Evolutionary conservation across 2,888 invertebrate genomes (phyloP).

Genomic region (Phragmatobia fuliginosa): DNA sequence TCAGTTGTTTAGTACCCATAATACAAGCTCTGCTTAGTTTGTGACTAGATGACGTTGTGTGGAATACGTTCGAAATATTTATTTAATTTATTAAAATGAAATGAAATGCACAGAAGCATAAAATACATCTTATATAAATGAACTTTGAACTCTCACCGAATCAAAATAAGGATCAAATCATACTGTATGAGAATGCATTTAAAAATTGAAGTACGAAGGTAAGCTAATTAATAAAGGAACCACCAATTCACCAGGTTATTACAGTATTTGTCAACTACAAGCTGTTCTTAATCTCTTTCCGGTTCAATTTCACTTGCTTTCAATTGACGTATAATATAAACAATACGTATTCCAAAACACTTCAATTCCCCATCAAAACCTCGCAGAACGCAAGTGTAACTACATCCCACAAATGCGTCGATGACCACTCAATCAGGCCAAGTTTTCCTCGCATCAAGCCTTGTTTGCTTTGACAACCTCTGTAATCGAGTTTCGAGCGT

Average conservation of each 20-base stretch:
- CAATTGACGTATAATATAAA: not conserved
- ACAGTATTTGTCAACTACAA: not conserved
- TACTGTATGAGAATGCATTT: too few species aligned
- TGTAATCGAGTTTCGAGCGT: conserved; percentile 63
- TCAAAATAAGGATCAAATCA: not conserved
- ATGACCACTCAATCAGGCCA: conserved; percentile 58
- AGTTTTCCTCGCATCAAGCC: conserved; percentile 53
- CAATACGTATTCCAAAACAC: conserved; percentile 15
- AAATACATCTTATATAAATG: not conserved
- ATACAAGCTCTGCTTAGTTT: too few species aligned
- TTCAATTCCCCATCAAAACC: conserved; percentile 28
- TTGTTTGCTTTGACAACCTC: conserved; percentile 70
- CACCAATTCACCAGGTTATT: not conserved
- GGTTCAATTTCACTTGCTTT: not conserved
- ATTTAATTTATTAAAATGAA: not conserved
- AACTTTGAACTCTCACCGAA: not conserved
- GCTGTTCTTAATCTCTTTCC: not conserved
- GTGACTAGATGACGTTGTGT: too few species aligned
- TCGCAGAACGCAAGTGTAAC: conserved; percentile 43
- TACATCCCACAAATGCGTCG: conserved; percentile 38
- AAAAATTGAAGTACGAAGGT: too few species aligned
- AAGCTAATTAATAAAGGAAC: too few species aligned
- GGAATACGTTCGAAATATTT: too few species aligned
- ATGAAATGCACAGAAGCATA: not conserved
- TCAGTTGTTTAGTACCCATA: too few species aligned